Evolutionary conservation across 2,797 vertebrate genomes (phyloP).

Genomic region (Liasis olivaceus): DNA sequence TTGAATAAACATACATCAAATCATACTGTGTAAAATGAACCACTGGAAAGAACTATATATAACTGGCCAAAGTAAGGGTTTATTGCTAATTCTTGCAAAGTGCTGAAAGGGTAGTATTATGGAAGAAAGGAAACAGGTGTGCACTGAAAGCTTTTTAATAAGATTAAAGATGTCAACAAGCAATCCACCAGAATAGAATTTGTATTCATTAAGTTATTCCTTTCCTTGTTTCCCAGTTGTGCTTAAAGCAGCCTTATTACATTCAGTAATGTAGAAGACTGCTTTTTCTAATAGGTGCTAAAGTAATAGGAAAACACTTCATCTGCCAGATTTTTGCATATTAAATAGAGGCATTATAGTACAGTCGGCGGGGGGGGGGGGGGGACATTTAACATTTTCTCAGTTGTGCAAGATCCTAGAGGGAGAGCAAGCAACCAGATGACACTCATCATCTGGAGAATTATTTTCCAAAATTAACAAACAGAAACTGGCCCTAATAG

Average conservation of each 20-base stretch:
- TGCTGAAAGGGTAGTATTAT: slow-evolving; percentile 22
- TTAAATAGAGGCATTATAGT: background rate
- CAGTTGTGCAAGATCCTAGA: background rate
- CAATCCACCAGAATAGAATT: slow-evolving; percentile 39
- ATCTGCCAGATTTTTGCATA: background rate
- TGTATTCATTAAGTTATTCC: slow-evolving; percentile 37
- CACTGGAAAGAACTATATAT: slow-evolving; percentile 19
- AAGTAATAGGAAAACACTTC: background rate
- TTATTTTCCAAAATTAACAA: background rate
- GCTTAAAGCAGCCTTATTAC: background rate
- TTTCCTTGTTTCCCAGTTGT: slow-evolving; percentile 21
- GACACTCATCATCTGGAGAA: background rate
- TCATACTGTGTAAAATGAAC: background rate
- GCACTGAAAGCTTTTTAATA: slow-evolving; percentile 53
- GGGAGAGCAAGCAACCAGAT: background rate
- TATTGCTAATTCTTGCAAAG: slow-evolving; percentile 42
- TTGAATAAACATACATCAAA: background rate
- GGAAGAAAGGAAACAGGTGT: slow-evolving; percentile 59
- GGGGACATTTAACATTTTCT: background rate
- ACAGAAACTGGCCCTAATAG: slow-evolving; percentile 29
- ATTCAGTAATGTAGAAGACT: background rate
- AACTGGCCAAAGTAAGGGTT: background rate
- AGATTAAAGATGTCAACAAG: accelerated
- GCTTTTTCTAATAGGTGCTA: background rate
- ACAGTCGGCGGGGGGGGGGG: background rate